Conservation (phyloP, 2,888 invertebrate species). For the Dryomyza anilis region DNA sequence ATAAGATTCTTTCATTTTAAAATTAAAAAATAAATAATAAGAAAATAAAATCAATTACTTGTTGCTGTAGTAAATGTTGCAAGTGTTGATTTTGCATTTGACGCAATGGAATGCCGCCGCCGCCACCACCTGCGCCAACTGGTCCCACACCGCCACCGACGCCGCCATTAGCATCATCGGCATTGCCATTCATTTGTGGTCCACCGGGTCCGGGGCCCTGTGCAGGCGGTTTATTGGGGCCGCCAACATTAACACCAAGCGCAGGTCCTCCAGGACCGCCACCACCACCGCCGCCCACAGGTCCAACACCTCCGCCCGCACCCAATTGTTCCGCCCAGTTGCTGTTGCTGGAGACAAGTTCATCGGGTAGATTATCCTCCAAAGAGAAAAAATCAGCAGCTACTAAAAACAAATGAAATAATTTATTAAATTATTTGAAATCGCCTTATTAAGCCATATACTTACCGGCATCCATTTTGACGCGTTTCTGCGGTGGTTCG, state of each 20-base stretch:
- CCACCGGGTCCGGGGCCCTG: slow-evolving; percentile 83
- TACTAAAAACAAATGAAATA: slow-evolving; percentile 48
- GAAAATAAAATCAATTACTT: slow-evolving; percentile 43
- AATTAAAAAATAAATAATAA: no score
- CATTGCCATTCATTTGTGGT: slow-evolving; percentile 67
- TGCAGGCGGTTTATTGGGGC: slow-evolving; percentile 76
- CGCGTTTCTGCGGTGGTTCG: slow-evolving; percentile 96
- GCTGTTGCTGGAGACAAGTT: slow-evolving; percentile 77
- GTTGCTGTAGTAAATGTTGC: slow-evolving; percentile 73
- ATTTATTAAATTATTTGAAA: neutral
- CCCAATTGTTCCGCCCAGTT: slow-evolving; percentile 71
- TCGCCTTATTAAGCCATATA: neutral
- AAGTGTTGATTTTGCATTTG: slow-evolving; percentile 66
- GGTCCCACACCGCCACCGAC: slow-evolving; percentile 68
- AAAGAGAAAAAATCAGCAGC: slow-evolving; percentile 81
- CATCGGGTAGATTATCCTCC: slow-evolving; percentile 91
- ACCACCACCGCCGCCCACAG: slow-evolving; percentile 66
- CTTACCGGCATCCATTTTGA: slow-evolving; percentile 70
- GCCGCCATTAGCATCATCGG: slow-evolving; percentile 65
- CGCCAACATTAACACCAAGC: no score
- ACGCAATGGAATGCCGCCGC: slow-evolving; percentile 50
- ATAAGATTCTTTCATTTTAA: no score
- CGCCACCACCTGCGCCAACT: no score
- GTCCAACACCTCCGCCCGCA: slow-evolving; percentile 68
- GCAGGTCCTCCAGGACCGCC: slow-evolving; percentile 71